These are phyloP conservation scores for Apis florea DNA, from an alignment of 1,140 invertebrate species.

Conservation along the genomic window DNA sequence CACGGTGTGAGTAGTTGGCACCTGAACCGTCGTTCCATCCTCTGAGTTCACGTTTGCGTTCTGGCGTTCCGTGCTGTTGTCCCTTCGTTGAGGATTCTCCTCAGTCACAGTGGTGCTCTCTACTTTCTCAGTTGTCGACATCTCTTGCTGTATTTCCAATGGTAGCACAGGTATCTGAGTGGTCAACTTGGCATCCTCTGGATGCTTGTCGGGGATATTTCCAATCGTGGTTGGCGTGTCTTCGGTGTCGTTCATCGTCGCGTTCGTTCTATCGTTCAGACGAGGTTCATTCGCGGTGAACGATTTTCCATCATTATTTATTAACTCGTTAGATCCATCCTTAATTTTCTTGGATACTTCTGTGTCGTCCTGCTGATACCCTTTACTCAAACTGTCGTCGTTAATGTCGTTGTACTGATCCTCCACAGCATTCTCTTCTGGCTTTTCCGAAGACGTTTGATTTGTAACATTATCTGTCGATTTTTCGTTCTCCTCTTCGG, in stretches of 20 bases:
- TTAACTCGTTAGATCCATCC: constrained; percentile 34
- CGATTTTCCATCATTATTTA: constrained; percentile 20
- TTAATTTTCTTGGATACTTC: constrained; percentile 24
- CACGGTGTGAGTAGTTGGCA: constrained; percentile 64
- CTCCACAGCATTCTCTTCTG: constrained; percentile 71
- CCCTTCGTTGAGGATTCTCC: constrained; percentile 2
- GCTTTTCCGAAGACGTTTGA: constrained; percentile 49
- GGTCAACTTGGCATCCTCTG: constrained; percentile 71
- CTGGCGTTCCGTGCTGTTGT: constrained; percentile 45
- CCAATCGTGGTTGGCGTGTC: constrained; percentile 4
- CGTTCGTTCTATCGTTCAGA: not conserved
- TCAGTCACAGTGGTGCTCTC: constrained; percentile 53
- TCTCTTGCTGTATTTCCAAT: constrained; percentile 75
- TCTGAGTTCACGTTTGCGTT: constrained; percentile 34
- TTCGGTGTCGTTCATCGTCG: constrained; percentile 16
- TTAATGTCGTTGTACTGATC: constrained; percentile 78
- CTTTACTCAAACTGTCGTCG: constrained; percentile 68
- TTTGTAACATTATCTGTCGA: constrained; percentile 1
- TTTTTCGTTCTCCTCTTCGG: constrained; percentile 3
- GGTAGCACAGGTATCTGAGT: constrained; percentile 76
- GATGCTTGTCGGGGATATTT: constrained; percentile 56
- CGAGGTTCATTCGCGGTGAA: not conserved
- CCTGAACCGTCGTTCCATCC: constrained; percentile 32
- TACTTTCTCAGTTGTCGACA: constrained; percentile 69
- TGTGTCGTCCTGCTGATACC: constrained; percentile 48